phyloP scores from a whole-genome alignment of 2,113 vertebrate species.

The Plectropomus leopardus region DNA sequence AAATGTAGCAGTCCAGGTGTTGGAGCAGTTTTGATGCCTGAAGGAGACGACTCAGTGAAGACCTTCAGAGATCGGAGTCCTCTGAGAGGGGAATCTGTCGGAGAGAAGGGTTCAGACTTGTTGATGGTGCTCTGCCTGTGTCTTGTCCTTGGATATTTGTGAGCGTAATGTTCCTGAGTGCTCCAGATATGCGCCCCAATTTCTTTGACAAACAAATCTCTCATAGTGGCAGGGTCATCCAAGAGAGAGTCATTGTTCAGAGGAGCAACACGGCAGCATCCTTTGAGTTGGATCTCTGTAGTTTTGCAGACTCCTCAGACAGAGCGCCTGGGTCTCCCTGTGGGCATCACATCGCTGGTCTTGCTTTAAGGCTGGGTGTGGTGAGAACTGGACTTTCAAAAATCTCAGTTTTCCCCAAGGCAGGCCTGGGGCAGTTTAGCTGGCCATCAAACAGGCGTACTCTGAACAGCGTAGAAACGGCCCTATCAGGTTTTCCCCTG shows the following conservation, averaged over 20 bases:
- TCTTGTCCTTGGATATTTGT: conserved; percentile 51
- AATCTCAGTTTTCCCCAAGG: conserved; percentile 67
- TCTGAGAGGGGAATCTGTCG: conserved; percentile 7
- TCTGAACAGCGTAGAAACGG: conserved; percentile 66
- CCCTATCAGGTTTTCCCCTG: conserved; percentile 62
- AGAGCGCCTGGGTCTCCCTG: conserved; percentile 58
- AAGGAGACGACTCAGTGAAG: not conserved
- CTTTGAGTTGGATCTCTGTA: conserved; percentile 54
- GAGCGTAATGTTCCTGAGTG: conserved; percentile 35
- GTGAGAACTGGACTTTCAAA: conserved; percentile 66
- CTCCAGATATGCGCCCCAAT: conserved; percentile 50
- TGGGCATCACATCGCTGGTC: conserved; percentile 63
- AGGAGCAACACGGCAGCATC: conserved; percentile 52
- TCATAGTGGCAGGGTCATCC: conserved; percentile 39
- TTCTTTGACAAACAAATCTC: conserved; percentile 57
- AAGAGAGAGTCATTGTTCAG: conserved; percentile 42
- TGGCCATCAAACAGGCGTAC: conserved; percentile 74
- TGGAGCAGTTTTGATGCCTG: not conserved
- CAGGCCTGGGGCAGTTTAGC: conserved; percentile 72
- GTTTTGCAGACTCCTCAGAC: conserved; percentile 66
- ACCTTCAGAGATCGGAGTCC: conserved; percentile 20
- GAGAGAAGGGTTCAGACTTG: not conserved
- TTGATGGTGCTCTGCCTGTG: not conserved
- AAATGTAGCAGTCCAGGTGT: not conserved
- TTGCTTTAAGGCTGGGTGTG: conserved; percentile 71